Evolutionary conservation across 2,113 vertebrate species (phyloP).

Genomic region (Clinocottus analis): DNA sequence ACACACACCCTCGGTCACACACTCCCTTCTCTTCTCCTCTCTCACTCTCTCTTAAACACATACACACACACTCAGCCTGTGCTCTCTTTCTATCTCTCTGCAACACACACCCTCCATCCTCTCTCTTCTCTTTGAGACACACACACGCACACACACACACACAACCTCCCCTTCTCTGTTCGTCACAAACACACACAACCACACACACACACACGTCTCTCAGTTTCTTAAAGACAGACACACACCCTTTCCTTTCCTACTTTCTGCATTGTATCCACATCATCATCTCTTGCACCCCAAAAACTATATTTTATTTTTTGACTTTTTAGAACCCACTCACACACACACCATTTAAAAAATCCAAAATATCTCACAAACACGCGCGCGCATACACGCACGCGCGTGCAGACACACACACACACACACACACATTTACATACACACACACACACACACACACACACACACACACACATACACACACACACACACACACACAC

Average conservation of each 20-base stretch:
- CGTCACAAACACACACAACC: slow-evolving; percentile 68
- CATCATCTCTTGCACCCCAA: slow-evolving; percentile 22
- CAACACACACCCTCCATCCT: slow-evolving; percentile 72
- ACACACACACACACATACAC: neutral
- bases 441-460: neutral
- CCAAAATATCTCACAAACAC: slow-evolving; percentile 32
- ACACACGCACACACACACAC: slow-evolving; percentile 50
- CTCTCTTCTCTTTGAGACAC: slow-evolving; percentile 40
- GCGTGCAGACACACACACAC: neutral
- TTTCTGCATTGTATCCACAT: slow-evolving; percentile 42
- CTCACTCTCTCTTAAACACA: slow-evolving; percentile 65
- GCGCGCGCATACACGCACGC: too few relatives aligned
- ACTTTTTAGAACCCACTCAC: slow-evolving; percentile 44
- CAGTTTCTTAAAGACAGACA: slow-evolving; percentile 74
- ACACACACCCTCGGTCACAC: slow-evolving; percentile 58
- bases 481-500: neutral
- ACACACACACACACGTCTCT: slow-evolving; percentile 63
- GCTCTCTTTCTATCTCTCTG: slow-evolving; percentile 43
- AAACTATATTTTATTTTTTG: slow-evolving; percentile 23
- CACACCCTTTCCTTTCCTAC: slow-evolving; percentile 48
- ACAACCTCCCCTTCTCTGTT: slow-evolving; percentile 44
- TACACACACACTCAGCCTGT: slow-evolving; percentile 54
- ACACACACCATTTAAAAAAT: slow-evolving; percentile 21
- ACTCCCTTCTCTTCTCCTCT: slow-evolving; percentile 68
- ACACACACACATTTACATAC: neutral